phyloP scores from a whole-genome alignment of 2,113 vertebrate genomes.

The Chroicocephalus ridibundus region DNA sequence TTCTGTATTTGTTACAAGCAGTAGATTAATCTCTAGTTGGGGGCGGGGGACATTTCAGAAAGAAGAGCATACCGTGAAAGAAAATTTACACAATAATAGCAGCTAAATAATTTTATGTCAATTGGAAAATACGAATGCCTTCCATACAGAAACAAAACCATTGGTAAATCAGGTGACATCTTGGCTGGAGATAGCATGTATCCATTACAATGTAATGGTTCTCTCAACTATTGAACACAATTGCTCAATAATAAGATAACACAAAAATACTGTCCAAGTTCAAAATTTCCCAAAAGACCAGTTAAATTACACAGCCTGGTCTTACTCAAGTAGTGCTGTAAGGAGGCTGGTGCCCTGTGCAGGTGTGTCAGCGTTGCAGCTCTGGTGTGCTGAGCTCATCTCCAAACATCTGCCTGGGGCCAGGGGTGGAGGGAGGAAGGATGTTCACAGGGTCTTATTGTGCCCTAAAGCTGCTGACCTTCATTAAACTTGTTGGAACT shows the following conservation, averaged over 20 bases:
- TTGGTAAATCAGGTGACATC: background rate
- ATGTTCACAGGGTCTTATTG: background rate
- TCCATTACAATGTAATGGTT: background rate
- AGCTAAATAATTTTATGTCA: background rate
- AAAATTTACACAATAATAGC: background rate
- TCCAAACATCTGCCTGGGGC: background rate
- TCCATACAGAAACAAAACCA: background rate
- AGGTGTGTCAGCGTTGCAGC: background rate
- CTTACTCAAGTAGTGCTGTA: background rate
- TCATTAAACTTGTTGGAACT: background rate
- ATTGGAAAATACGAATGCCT: background rate
- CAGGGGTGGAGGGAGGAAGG: background rate
- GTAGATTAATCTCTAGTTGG: background rate
- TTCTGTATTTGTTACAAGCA: background rate
- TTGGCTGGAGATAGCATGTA: background rate
- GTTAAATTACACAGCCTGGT: background rate
- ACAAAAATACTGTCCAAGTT: background rate
- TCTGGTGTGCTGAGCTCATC: background rate
- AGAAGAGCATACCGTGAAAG: background rate
- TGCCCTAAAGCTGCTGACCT: background rate
- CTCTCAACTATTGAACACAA: background rate
- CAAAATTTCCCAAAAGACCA: background rate
- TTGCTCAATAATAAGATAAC: background rate
- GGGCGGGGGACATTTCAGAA: background rate
- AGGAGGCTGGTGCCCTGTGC: background rate